Percentiles rank a stretch among this genome's conserved stretches.
Conservation (phyloP, 37 sponge, comb jelly and placozoan species). For the Halisarca cf. caerulea region DNA sequence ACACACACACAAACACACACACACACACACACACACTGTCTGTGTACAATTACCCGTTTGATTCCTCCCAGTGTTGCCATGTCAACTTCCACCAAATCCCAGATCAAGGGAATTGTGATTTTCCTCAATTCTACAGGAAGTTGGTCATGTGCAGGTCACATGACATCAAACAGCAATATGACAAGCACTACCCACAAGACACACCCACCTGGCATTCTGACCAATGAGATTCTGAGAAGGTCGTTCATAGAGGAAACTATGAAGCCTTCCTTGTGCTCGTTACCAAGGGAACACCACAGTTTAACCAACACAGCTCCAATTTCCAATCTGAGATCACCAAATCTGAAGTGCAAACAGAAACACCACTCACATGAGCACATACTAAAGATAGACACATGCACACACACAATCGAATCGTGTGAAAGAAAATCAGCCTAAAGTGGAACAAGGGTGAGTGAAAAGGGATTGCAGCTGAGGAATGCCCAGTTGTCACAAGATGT, state of each 20-base stretch:
- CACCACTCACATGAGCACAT: not conserved
- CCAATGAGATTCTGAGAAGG: constrained; percentile 9
- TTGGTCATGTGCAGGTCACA: not conserved
- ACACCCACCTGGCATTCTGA: constrained; percentile 19
- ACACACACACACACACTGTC: constrained; percentile 9
- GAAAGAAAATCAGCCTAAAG: too few species aligned
- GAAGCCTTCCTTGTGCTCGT: constrained; percentile 53
- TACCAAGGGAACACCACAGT: constrained; percentile 49
- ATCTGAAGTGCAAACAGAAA: constrained; percentile 36
- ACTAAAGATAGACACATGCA: not conserved
- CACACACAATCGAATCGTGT: too few species aligned
- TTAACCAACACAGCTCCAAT: constrained; percentile 32
- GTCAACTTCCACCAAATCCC: constrained; percentile 61
- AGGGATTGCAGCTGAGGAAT: too few species aligned
- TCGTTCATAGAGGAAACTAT: constrained; percentile 30
- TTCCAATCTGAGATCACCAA: constrained; percentile 57
- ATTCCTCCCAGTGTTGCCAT: constrained; percentile 35
- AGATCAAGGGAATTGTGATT: constrained; percentile 49
- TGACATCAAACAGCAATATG: not conserved
- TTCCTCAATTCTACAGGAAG: constrained; percentile 34
- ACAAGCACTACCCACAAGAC: not conserved
- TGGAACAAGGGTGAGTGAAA: too few species aligned
- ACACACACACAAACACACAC: constrained; percentile 14
- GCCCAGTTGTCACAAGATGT: too few species aligned
- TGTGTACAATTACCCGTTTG: not conserved